phyloP scores from a whole-genome alignment of 2,113 vertebrate genomes.

The Nibea coibor region DNA sequence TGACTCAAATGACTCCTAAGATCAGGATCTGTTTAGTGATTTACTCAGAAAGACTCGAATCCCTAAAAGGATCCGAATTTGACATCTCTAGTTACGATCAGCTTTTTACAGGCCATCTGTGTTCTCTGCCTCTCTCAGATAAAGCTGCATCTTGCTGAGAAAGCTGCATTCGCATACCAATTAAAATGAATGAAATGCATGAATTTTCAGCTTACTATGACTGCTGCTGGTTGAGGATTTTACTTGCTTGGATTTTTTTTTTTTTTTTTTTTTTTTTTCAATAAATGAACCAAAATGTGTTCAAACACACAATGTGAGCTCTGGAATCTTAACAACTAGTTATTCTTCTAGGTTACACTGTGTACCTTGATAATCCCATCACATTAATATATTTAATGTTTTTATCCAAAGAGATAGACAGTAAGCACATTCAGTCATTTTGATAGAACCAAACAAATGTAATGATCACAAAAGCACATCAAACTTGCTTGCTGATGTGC shows the following conservation, averaged over 20 bases:
- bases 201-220: not conserved
- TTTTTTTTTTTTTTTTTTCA: not conserved
- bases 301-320: not conserved
- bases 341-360: not conserved
- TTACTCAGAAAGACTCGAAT: too few species aligned
- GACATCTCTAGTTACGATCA: not conserved
- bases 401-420: not conserved
- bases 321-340: not conserved
- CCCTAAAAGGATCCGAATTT: too few species aligned
- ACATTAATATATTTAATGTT: not conserved
- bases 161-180: not conserved
- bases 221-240: not conserved
- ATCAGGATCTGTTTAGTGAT: too few species aligned
- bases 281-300: not conserved
- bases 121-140: not conserved
- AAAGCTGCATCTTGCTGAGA: not conserved
- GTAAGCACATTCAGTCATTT: not conserved
- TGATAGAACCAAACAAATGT: not conserved
- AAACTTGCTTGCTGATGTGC: not conserved
- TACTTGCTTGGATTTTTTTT: not conserved
- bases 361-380: not conserved
- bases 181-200: not conserved
- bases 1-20: too few species aligned
- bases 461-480: not conserved
- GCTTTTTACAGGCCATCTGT: constrained; percentile 1